Percentiles rank a stretch among this genome's conserved stretches.
phyloP scores from a whole-genome alignment of 2,888 invertebrate genomes.

The Tipula helvola region DNA sequence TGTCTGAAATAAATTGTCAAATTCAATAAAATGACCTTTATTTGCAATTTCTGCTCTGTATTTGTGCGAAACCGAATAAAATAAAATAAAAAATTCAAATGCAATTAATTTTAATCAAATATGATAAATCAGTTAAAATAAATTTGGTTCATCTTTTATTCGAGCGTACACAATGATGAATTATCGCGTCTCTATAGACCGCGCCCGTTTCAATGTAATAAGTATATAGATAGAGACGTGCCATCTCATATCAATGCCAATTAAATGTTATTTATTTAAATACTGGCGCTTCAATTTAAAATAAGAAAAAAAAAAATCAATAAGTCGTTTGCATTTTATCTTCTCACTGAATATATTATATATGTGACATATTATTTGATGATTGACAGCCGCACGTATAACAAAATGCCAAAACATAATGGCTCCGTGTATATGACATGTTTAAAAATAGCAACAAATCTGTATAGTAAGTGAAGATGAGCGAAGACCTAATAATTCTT shows the following conservation, averaged over 20 bases:
- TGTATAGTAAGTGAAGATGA: not conserved
- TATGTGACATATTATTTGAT: not conserved
- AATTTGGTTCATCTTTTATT: not conserved
- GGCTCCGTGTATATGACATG: not conserved
- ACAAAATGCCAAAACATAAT: not conserved
- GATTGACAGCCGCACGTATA: not conserved
- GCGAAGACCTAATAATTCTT: not conserved
- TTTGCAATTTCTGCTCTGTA: not conserved
- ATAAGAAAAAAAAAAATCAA: not conserved
- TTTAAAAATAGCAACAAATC: not conserved
- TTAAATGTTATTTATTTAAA: not conserved
- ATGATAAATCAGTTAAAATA: not conserved
- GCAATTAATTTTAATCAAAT: constrained; percentile 4
- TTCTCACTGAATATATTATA: not conserved
- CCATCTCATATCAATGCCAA: not conserved
- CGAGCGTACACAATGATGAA: not conserved
- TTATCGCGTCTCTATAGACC: not conserved
- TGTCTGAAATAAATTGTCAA: not conserved
- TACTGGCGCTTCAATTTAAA: not conserved
- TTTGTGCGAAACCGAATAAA: not conserved
- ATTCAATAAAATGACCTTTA: not conserved
- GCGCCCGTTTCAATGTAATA: not conserved
- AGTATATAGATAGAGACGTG: not conserved
- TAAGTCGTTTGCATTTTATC: not conserved
- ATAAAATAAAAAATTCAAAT: not conserved